Conservation (phyloP, 2,113 vertebrate genomes). For the Morone chrysops region DNA sequence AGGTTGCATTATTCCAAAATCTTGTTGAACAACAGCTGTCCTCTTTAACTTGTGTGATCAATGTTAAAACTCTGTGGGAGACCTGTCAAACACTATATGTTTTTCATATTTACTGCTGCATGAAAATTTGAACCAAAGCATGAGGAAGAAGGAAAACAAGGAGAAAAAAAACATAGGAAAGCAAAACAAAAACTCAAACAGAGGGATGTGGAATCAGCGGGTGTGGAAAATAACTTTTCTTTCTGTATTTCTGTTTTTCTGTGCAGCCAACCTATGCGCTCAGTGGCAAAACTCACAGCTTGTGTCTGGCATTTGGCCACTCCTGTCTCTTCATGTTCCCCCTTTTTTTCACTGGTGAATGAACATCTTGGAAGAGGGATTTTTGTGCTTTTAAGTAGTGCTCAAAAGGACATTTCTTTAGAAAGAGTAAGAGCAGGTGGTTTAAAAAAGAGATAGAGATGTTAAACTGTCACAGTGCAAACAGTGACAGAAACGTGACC, state of each 20-base stretch:
- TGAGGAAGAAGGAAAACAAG: constrained; percentile 34
- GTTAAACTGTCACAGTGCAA: constrained; percentile 3
- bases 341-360: constrained; percentile 1
- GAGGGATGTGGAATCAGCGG: constrained; percentile 37
- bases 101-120: constrained; percentile 30
- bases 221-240: constrained; percentile 38
- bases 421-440: neutral
- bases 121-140: constrained; percentile 18
- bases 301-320: constrained; percentile 47
- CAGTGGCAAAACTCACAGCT: constrained; percentile 67
- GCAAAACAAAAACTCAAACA: constrained; percentile 45
- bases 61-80: constrained; percentile 41
- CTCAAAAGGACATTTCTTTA: neutral
- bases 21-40: neutral
- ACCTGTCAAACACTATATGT: neutral
- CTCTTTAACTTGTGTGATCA: constrained; percentile 19
- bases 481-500: constrained; percentile 15
- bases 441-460: neutral
- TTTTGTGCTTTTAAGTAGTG: neutral
- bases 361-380: neutral
- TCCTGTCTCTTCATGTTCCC: neutral
- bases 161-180: constrained; percentile 32
- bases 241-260: constrained; percentile 47
- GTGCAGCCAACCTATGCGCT: constrained; percentile 28
- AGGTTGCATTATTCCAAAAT: constrained; percentile 12